Conservation (phyloP, 2,113 vertebrate species). For the Chlamydotis undulata region DNA sequence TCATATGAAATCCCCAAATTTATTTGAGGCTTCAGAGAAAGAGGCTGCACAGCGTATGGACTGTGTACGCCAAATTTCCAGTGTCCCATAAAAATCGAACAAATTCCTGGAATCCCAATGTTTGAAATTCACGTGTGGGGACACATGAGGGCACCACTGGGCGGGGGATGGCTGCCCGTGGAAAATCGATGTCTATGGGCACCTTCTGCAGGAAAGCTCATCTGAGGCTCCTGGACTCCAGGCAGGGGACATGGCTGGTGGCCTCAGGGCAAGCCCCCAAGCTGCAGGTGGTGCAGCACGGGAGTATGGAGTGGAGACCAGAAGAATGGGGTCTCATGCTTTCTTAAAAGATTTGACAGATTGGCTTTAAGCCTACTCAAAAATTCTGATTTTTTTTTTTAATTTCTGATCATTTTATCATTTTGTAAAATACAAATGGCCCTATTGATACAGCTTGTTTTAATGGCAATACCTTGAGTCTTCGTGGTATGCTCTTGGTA, state of each 20-base stretch:
- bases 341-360: neutral
- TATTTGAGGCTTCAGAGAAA: neutral
- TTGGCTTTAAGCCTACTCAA: neutral
- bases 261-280: neutral
- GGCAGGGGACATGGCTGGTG: neutral
- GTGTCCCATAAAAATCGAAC: accelerated
- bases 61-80: neutral
- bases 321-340: neutral
- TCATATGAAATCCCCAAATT: neutral
- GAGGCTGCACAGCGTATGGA: accelerated
- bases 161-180: neutral
- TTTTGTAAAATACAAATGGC: neutral
- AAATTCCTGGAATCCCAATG: neutral
- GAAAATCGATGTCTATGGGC: neutral
- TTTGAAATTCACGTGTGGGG: constrained; percentile 34
- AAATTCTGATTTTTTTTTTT: neutral
- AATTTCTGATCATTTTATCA: neutral
- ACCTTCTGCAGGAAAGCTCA: neutral
- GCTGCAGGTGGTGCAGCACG: neutral
- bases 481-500: neutral
- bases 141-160: constrained; percentile 56
- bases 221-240: neutral
- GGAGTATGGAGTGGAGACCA: neutral
- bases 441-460: neutral
- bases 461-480: neutral